phyloP scores from a whole-genome alignment of 2,797 vertebrate species.

The Clarias platycephalus region DNA sequence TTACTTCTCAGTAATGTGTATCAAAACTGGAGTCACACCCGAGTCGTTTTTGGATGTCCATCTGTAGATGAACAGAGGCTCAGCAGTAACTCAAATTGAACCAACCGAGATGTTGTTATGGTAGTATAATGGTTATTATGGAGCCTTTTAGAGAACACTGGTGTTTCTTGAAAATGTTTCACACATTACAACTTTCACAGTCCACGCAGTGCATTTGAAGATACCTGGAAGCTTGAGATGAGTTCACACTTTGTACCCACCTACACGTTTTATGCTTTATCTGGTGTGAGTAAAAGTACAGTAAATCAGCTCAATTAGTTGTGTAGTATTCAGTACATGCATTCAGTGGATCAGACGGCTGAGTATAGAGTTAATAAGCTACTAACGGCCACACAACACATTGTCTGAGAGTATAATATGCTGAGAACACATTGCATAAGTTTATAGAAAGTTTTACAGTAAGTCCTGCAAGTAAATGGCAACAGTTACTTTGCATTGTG shows the following conservation, averaged over 20 bases:
- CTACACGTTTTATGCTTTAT: slow-evolving; percentile 13
- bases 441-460: not conserved
- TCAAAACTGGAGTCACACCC: not conserved
- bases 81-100: not conserved
- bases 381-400: not conserved
- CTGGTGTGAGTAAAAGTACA: slow-evolving; percentile 8
- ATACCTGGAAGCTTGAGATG: slow-evolving; percentile 1
- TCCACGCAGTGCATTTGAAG: slow-evolving; percentile 2
- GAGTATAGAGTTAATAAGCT: not conserved
- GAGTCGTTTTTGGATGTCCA: not conserved
- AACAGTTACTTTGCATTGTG: not conserved
- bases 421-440: not conserved
- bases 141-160: not conserved
- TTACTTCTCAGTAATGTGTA: not conserved
- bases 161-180: not conserved
- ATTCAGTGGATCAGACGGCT: not conserved
- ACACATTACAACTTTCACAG: not conserved
- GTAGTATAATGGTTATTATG: not conserved
- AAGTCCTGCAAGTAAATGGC: not conserved
- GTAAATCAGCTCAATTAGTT: not conserved
- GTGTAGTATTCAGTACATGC: not conserved
- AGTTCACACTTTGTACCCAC: slow-evolving; percentile 22
- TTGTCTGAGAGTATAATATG: not conserved
- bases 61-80: not conserved
- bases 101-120: not conserved